Evolutionary conservation across 2,113 vertebrate species (phyloP).

Genomic region (Poeciliopsis occidentalis): DNA sequence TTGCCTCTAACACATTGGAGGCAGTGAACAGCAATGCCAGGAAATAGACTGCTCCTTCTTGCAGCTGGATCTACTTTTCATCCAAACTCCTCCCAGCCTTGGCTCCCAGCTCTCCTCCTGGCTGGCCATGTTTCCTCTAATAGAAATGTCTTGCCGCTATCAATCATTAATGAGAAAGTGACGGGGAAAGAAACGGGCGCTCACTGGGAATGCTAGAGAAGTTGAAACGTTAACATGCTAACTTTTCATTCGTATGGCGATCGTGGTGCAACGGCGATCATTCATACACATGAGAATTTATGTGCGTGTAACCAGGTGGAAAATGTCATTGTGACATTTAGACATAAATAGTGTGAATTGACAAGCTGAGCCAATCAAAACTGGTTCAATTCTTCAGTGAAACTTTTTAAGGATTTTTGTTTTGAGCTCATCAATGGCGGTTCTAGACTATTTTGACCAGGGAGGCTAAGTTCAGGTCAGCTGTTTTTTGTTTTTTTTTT

Average conservation of each 20-base stretch:
- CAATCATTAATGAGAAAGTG: slow-evolving; percentile 33
- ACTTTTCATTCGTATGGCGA: too few relatives aligned
- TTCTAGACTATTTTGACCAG: too few relatives aligned
- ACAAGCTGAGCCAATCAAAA: neutral
- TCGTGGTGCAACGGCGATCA: too few relatives aligned
- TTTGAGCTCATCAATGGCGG: neutral
- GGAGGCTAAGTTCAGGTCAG: too few relatives aligned
- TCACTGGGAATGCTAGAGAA: neutral
- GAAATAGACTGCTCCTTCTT: slow-evolving; percentile 23
- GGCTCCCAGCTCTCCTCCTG: slow-evolving; percentile 20
- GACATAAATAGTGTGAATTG: neutral
- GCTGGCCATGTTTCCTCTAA: slow-evolving; percentile 53
- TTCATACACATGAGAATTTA: too few relatives aligned
- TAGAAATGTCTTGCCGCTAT: slow-evolving; percentile 51
- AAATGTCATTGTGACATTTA: neutral
- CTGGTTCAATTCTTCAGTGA: neutral
- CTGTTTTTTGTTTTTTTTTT: too few relatives aligned
- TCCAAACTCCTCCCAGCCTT: slow-evolving; percentile 35
- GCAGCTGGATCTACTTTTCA: slow-evolving; percentile 6
- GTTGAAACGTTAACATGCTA: neutral
- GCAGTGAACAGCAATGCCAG: slow-evolving; percentile 10
- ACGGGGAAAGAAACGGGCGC: neutral
- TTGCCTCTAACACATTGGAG: neutral
- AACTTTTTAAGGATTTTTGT: neutral
- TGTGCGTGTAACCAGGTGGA: neutral